These are phyloP conservation scores for Pterostichus niger DNA, from an alignment of 2,888 invertebrate species.

Conservation along the genomic window DNA sequence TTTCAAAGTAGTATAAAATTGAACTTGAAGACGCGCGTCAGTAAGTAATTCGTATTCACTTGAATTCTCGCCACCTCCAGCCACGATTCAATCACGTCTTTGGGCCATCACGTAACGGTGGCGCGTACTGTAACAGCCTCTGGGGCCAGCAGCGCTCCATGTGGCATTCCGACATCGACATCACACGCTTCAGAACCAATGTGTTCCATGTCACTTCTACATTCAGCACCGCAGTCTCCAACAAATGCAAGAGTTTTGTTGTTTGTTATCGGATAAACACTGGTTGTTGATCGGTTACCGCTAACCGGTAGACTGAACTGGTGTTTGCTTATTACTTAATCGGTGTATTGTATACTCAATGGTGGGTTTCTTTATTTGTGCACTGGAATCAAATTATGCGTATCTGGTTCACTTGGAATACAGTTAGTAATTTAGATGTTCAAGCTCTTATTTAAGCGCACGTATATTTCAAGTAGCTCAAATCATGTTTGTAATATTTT, in stretches of 20 bases:
- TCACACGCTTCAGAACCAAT: constrained; percentile 11
- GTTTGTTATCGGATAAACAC: constrained; percentile 48
- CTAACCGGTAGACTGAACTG: background rate
- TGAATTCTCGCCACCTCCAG: background rate
- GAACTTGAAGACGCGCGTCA: too few species aligned
- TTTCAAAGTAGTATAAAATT: too few species aligned
- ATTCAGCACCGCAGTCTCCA: background rate
- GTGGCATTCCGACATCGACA: background rate
- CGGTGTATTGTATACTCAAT: constrained; percentile 11
- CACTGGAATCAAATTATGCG: constrained; percentile 5
- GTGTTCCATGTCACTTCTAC: constrained; percentile 32
- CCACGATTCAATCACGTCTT: constrained; percentile 55
- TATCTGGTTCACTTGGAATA: background rate
- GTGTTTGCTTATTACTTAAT: constrained; percentile 53
- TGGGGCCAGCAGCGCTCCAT: constrained; percentile 7
- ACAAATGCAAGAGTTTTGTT: constrained; percentile 44
- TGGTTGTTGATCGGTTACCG: constrained; percentile 30
- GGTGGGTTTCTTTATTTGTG: background rate
- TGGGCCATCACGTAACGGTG: constrained; percentile 54
- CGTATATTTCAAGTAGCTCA: too few species aligned
- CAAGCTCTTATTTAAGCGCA: too few species aligned
- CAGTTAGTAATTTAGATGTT: background rate
- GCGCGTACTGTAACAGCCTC: constrained; percentile 29
- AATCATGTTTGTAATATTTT: too few species aligned
- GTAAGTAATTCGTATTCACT: constrained; percentile 37